Conservation (phyloP, 2,888 invertebrate species). For the Isotomurus palustris region DNA sequence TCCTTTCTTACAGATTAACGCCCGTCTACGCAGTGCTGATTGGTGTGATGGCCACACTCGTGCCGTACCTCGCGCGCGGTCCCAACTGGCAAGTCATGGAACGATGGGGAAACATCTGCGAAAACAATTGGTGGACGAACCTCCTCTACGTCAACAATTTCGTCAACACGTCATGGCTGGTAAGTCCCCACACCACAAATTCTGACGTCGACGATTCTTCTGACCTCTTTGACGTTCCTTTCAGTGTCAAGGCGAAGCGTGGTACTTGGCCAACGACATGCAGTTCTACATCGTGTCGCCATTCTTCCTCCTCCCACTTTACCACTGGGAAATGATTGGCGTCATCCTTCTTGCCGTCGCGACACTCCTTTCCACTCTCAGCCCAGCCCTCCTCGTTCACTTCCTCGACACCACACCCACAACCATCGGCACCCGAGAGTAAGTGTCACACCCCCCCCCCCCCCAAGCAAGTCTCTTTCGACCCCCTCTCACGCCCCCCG, state of each 20-base stretch:
- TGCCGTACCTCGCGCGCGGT: conserved; percentile 35
- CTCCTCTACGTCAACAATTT: conserved; percentile 42
- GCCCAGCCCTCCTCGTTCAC: conserved; percentile 19
- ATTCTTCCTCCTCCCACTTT: conserved; percentile 32
- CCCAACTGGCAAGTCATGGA: conserved; percentile 37
- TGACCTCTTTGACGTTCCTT: not conserved
- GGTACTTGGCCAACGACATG: conserved; percentile 45
- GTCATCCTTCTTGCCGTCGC: conserved; percentile 55
- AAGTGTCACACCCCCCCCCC: too few species aligned
- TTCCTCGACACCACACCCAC: conserved; percentile 22
- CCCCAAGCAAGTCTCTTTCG: too few species aligned
- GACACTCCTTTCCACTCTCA: conserved; percentile 18
- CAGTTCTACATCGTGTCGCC: conserved; percentile 41
- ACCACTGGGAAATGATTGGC: conserved; percentile 53
- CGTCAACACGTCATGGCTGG: conserved; percentile 22
- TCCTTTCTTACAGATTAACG: conserved; percentile 27
- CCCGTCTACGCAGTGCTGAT: conserved; percentile 41
- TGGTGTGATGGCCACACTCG: conserved; percentile 40
- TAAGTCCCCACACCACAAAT: not conserved
- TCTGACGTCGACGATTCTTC: not conserved
- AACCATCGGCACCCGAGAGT: conserved; percentile 26
- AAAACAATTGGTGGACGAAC: conserved; percentile 45
- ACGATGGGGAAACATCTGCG: conserved; percentile 18
- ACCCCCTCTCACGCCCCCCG: too few species aligned
- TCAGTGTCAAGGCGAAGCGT: conserved; percentile 37